A percentile compares a stretch with the other conserved stretches of the same genome.
These are phyloP conservation scores for Coryphaenoides rupestris DNA, from an alignment of 2,113 vertebrate species.

Conservation along the genomic window DNA sequence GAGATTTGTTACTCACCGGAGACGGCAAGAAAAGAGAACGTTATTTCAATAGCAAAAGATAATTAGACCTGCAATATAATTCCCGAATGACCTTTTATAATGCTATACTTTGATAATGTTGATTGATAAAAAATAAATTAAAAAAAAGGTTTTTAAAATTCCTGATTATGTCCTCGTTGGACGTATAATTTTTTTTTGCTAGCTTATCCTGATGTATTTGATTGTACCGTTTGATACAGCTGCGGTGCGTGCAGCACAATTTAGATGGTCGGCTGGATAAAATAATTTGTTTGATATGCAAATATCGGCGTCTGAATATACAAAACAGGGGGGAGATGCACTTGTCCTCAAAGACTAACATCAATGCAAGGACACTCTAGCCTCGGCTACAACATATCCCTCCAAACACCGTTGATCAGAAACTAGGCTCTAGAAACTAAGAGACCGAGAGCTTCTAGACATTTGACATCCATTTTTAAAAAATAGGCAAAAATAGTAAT, in stretches of 20 bases:
- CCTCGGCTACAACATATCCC: too few relatives aligned
- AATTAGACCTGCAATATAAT: too few relatives aligned
- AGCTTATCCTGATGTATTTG: background rate
- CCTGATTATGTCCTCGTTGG: too few relatives aligned
- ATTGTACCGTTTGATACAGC: constrained; percentile 31
- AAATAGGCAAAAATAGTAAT: constrained; percentile 20
- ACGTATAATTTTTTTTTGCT: too few relatives aligned
- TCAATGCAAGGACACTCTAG: background rate
- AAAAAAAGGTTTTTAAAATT: too few relatives aligned
- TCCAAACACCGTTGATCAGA: constrained; percentile 14
- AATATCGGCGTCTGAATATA: constrained; percentile 33
- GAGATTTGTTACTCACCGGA: background rate
- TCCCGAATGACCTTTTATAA: too few relatives aligned
- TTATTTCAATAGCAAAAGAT: too few relatives aligned
- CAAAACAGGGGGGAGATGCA: constrained; percentile 27
- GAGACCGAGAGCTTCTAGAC: too few relatives aligned
- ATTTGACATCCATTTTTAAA: constrained; percentile 3
- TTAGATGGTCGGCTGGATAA: constrained; percentile 24
- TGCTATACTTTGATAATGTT: too few relatives aligned
- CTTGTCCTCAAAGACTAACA: constrained; percentile 27
- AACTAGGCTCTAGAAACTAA: constrained; percentile 10
- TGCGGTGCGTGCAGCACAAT: constrained; percentile 14
- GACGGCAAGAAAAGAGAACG: background rate
- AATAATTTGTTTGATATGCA: constrained; percentile 37
- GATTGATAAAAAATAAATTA: too few relatives aligned